Evolutionary conservation across 1,140 invertebrate genomes (phyloP).

Genomic region (Agrypnia vestita): DNA sequence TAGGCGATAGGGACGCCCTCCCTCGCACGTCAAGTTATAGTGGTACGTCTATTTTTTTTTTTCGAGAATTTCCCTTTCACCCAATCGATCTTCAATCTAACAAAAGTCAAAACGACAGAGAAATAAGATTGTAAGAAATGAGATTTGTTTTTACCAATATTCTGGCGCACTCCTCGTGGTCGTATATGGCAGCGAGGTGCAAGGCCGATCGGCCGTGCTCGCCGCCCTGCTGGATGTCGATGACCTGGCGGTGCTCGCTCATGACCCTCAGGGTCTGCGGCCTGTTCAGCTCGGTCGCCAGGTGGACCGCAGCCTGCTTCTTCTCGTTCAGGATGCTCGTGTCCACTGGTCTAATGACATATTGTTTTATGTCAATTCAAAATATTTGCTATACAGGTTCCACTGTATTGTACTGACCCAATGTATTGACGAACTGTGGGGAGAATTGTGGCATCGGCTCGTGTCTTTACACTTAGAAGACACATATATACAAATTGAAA

Average conservation of each 20-base stretch:
- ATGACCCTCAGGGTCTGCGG: slow-evolving; percentile 85
- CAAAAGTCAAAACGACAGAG: too few relatives aligned
- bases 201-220: slow-evolving; percentile 86
- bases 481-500: too few relatives aligned
- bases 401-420: too few relatives aligned
- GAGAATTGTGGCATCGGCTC: too few relatives aligned
- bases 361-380: neutral
- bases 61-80: too few relatives aligned
- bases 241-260: slow-evolving; percentile 81
- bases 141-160: slow-evolving; percentile 77
- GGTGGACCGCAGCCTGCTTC: slow-evolving; percentile 83
- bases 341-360: slow-evolving; percentile 77
- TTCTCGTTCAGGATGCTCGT: slow-evolving; percentile 83
- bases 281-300: slow-evolving; percentile 84
- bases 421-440: too few relatives aligned
- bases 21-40: too few relatives aligned
- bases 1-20: too few relatives aligned
- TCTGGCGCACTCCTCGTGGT: slow-evolving; percentile 84
- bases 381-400: neutral
- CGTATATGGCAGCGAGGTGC: slow-evolving; percentile 87
- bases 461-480: too few relatives aligned
- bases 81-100: too few relatives aligned
- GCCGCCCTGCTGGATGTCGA: slow-evolving; percentile 82
- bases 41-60: too few relatives aligned
- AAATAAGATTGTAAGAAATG: neutral